A percentile compares a stretch with the other conserved stretches of the same genome.
phyloP scores from a whole-genome alignment of 2,113 vertebrate genomes.

The Chamaea fasciata region DNA sequence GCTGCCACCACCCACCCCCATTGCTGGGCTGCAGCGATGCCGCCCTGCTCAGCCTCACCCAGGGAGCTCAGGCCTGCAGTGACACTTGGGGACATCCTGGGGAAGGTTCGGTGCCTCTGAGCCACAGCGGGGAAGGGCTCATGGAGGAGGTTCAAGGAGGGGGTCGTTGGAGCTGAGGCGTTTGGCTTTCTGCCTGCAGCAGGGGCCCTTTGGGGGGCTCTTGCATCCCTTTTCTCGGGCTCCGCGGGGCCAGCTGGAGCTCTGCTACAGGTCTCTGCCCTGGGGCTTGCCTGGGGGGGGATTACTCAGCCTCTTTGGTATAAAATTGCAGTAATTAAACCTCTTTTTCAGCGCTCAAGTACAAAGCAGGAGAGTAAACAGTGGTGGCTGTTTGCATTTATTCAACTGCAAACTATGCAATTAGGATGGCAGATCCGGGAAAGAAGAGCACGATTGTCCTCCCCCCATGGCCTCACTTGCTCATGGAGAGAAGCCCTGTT shows the following conservation, averaged over 20 bases:
- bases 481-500: not conserved
- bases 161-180: fast-evolving
- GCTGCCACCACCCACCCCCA: fast-evolving
- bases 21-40: fast-evolving
- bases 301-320: not conserved
- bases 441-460: not conserved
- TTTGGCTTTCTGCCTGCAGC: not conserved
- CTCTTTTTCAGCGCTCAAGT: not conserved
- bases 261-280: not conserved
- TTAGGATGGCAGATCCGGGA: not conserved
- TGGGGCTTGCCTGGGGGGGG: not conserved
- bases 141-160: not conserved
- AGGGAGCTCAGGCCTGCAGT: not conserved
- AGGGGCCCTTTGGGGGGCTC: not conserved
- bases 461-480: not conserved
- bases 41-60: fast-evolving
- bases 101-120: not conserved
- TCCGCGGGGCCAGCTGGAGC: not conserved
- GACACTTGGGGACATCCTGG: not conserved
- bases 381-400: not conserved
- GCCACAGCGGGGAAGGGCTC: not conserved
- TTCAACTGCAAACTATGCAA: constrained; percentile 27
- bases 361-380: not conserved
- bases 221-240: fast-evolving
- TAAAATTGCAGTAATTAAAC: constrained; percentile 9